These are phyloP conservation scores for Eubasilissa splendida DNA, from an alignment of 2,888 invertebrate genomes.

Conservation along the genomic window DNA sequence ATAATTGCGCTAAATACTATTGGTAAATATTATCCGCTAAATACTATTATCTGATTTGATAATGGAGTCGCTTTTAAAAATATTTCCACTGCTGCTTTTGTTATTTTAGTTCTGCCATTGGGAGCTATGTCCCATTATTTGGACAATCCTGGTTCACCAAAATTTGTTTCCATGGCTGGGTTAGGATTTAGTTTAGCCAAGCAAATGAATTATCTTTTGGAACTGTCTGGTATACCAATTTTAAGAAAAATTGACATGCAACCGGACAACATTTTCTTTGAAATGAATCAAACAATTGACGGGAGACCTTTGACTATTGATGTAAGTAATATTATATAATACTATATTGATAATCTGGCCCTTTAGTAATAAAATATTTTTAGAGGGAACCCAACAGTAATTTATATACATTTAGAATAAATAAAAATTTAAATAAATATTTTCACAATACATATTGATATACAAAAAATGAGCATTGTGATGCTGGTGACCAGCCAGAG, in stretches of 20 bases:
- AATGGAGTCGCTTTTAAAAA: neutral
- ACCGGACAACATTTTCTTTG: neutral
- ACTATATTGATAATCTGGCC: neutral
- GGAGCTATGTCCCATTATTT: slow-evolving; percentile 25
- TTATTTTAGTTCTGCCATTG: slow-evolving; percentile 48
- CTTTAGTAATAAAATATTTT: too few relatives aligned
- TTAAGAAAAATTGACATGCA: slow-evolving; percentile 16
- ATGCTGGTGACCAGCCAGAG: too few relatives aligned
- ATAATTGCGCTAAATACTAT: slow-evolving; percentile 6
- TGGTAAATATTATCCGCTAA: neutral
- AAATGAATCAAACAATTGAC: slow-evolving; percentile 19
- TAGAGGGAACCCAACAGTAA: too few relatives aligned
- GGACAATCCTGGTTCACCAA: slow-evolving; percentile 29
- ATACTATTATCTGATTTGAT: too few relatives aligned
- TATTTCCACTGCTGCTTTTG: neutral
- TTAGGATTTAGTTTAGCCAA: slow-evolving; percentile 46
- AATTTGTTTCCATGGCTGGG: slow-evolving; percentile 43
- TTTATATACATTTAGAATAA: too few relatives aligned
- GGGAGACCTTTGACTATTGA: slow-evolving; percentile 22
- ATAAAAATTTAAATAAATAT: too few relatives aligned
- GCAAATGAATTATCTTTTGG: slow-evolving; percentile 34
- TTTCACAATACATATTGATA: too few relatives aligned
- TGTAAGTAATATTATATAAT: slow-evolving; percentile 19
- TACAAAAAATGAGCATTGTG: too few relatives aligned
- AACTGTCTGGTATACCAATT: slow-evolving; percentile 28